A percentile compares a stretch with the other conserved stretches of the same genome.
These are phyloP conservation scores for Ceyx cyanopectus DNA, from an alignment of 2,113 vertebrate species.

Conservation along the genomic window DNA sequence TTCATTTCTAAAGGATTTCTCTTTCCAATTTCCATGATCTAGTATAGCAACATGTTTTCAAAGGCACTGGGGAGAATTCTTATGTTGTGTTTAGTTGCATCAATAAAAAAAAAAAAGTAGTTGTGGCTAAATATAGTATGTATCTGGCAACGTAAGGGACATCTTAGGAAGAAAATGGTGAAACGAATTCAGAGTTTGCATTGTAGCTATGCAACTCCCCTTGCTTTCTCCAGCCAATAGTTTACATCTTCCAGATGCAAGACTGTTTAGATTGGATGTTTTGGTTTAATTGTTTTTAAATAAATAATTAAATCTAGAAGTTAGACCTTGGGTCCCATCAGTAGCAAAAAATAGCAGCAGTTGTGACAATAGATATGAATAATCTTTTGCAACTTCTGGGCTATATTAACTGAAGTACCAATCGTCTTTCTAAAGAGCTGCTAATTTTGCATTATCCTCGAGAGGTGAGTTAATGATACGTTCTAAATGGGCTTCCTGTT, in stretches of 20 bases:
- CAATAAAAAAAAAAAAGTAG: neutral
- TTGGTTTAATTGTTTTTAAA: neutral
- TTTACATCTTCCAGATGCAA: conserved; percentile 41
- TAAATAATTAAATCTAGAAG: neutral
- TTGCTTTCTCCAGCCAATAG: conserved; percentile 3
- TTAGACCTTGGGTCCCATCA: neutral
- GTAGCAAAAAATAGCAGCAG: neutral
- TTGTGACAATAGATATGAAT: neutral
- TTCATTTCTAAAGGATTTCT: neutral
- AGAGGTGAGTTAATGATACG: neutral
- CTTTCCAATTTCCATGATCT: neutral
- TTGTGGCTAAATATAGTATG: neutral
- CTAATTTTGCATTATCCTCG: neutral
- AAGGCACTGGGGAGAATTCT: neutral
- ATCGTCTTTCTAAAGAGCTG: neutral
- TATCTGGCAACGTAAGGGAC: neutral
- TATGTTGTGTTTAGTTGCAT: neutral
- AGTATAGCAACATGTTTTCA: neutral
- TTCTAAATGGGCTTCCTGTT: neutral
- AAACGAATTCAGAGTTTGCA: neutral
- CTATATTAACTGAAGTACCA: neutral
- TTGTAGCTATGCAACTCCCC: neutral
- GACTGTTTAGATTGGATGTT: neutral
- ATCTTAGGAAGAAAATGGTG: neutral
- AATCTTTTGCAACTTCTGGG: neutral